Percentiles rank a stretch among this genome's conserved stretches.
Evolutionary conservation across 2,888 invertebrate species (phyloP).

Genomic region (Crocallis elinguaria): DNA sequence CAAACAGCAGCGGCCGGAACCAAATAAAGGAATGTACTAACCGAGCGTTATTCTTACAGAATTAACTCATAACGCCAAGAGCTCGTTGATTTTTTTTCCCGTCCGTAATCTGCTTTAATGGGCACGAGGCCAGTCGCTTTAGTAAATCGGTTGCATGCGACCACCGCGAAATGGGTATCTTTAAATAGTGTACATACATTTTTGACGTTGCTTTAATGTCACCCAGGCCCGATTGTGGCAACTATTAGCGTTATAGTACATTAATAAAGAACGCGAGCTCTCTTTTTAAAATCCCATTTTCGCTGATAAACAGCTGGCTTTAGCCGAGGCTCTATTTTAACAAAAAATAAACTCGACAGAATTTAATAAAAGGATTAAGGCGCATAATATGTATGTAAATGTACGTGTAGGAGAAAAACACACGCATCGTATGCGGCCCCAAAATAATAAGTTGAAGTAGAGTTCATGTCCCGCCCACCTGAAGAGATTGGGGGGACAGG

Average conservation of each 20-base stretch:
- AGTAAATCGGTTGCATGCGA: constrained; percentile 77
- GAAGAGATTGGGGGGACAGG: constrained; percentile 78
- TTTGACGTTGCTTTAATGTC: constrained; percentile 79
- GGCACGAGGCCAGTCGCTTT: constrained; percentile 81
- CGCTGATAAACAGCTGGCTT: constrained; percentile 25
- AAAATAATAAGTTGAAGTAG: constrained; percentile 81
- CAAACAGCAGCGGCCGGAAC: constrained; percentile 76
- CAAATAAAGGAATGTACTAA: constrained; percentile 81
- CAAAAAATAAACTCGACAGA: constrained; percentile 50
- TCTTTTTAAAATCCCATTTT: constrained; percentile 39
- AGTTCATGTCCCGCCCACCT: constrained; percentile 77
- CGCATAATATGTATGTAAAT: constrained; percentile 66
- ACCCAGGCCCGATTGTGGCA: constrained; percentile 71
- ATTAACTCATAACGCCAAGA: constrained; percentile 84
- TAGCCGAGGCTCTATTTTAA: constrained; percentile 40
- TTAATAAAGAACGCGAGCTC: constrained; percentile 54
- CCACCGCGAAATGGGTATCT: constrained; percentile 78
- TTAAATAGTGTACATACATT: constrained; percentile 80
- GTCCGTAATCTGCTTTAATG: constrained; percentile 81
- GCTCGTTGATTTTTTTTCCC: constrained; percentile 76
- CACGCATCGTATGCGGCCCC: constrained; percentile 70
- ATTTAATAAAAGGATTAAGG: constrained; percentile 77
- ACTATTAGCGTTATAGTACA: constrained; percentile 79
- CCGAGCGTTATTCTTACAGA: constrained; percentile 82
- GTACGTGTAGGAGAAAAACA: constrained; percentile 73